Evolutionary conservation across 92 coral and sea anemone genomes (phyloP), one percentile per base, ranked within the genome.

Genomic region (Palythoa caribaeorum): DNA sequence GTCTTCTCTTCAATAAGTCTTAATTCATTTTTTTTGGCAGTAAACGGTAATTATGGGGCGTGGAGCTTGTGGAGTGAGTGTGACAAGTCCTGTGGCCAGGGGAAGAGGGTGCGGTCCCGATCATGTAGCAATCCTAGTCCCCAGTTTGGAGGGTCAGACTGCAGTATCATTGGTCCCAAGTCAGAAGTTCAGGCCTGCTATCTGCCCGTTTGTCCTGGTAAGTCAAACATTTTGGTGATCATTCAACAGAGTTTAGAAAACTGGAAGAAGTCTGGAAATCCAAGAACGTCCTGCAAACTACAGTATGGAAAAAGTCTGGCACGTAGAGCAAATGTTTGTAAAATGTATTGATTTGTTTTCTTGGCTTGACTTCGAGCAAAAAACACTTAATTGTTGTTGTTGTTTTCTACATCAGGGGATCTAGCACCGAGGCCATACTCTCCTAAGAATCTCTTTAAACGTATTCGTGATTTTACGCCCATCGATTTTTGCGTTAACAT

Each of bases 21-120:
- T 1, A 44, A 44, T 44, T 44, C 7, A 2, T 44, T 44, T 50
- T 12, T 11, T 47, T 47, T 48, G 73, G 6, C 63, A 95, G 98
- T 95, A 1, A 95, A 95, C 36, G 98, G 98, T 68, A 93, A 91
- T 81, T 95, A 93, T 51, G 98, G 94, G 0, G 77, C 92, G 38
- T 95, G 98, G 98, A 95, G 98, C 73, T 38, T 85, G 79, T 95
- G 98, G 98, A 95, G 98, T 69, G 98, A 93, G 74, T 95, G 98
- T 72, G 98, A 95, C 94, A 83, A 87, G 38, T 91, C 93, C 8
- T 95, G 98, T 71, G 98, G 98, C 40, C 91, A 94, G 21, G 98
- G 98, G 17, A 78, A 44, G 70, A 92, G 96, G 83, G 86, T 93
- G 10, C 90, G 98, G 59, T 89, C 89, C 48, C 93, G 98, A 52